These are phyloP conservation scores for Alexandromys fortis DNA, from an alignment of 2,113 vertebrate genomes.

Conservation along the genomic window DNA sequence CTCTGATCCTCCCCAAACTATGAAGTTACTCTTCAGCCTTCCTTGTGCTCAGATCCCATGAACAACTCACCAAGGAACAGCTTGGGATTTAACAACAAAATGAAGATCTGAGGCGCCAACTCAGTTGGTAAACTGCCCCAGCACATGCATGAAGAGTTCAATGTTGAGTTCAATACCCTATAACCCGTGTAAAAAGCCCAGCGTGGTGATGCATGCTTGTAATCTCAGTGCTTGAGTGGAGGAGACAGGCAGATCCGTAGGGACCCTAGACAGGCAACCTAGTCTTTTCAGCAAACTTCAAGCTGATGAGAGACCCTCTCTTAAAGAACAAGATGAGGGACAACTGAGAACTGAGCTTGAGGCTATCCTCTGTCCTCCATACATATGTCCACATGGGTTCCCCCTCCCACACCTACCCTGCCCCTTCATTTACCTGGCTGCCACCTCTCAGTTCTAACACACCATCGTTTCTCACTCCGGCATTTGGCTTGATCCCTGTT, in stretches of 20 bases:
- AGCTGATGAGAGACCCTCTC: background rate
- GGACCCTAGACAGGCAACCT: background rate
- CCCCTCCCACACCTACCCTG: background rate
- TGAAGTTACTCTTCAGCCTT: background rate
- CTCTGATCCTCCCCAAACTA: background rate
- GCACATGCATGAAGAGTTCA: too few relatives aligned
- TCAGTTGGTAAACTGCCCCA: background rate
- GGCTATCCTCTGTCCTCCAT: background rate
- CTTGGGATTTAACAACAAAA: background rate
- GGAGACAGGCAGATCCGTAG: too few relatives aligned
- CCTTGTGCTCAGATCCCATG: background rate
- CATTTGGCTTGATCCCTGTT: background rate
- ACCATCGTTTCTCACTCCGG: background rate
- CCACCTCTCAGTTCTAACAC: background rate
- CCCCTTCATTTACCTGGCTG: background rate
- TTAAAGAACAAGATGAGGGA: background rate
- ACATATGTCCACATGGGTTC: background rate
- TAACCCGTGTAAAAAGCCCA: background rate
- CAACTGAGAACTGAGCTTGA: background rate
- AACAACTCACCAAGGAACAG: background rate
- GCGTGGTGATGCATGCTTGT: background rate
- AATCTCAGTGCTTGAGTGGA: background rate
- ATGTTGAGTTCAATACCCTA: background rate
- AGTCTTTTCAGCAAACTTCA: background rate
- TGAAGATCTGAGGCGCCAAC: too few relatives aligned